Base-by-base conservation (phyloP, 1,140 invertebrate genomes). In the Whitmania pigra region DNA sequence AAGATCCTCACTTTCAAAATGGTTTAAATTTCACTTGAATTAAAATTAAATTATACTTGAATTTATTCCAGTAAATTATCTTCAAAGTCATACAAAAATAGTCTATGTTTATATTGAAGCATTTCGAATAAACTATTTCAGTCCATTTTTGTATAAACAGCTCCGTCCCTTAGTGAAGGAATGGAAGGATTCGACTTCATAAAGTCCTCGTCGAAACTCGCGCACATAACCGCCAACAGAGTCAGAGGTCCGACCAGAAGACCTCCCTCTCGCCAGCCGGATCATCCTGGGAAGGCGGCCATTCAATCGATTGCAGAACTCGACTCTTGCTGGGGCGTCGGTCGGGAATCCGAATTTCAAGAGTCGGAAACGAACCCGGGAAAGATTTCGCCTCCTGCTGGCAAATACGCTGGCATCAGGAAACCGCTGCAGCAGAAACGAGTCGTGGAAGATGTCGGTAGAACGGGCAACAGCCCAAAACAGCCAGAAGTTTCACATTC, bases 191-290 rank as follows among this genome's bases (percentile, higher is more conserved):
- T 49, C 9, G 43, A 49, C 13, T 49, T 49, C 15, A 49, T 49
- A 49, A 49, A 49, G 15, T 49, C 43, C 43, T 49, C 57, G 9
- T 25, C 36, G 18, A 70, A 70, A 53, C 49, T 70, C 15, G 20
- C 53, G 6, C 69, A 70, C 49, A 25, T 70, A 22, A 70, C 69
- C 25, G 69, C 69, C 22, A 70, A 70, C 53, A 36, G 69, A 49
- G 69, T 53, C n/a, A 36, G 25, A 25, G 69, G 31, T 25, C 69
- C 69, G 27, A n/a, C 40, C 25, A 36, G 69, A 17, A 36, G 69
- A 22, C 69, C 69, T 18, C 69, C 69, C 7, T 25, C 22, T 31
- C 22, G 29, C 9, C 57, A 63, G 29, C 57, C 22, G 3, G 29
- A 63, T 13, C 57, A 13, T 25, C 57, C 57, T 7, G 11, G 6